Base-by-base conservation (phyloP, 1,140 invertebrate species). In the Formica exsecta region DNA sequence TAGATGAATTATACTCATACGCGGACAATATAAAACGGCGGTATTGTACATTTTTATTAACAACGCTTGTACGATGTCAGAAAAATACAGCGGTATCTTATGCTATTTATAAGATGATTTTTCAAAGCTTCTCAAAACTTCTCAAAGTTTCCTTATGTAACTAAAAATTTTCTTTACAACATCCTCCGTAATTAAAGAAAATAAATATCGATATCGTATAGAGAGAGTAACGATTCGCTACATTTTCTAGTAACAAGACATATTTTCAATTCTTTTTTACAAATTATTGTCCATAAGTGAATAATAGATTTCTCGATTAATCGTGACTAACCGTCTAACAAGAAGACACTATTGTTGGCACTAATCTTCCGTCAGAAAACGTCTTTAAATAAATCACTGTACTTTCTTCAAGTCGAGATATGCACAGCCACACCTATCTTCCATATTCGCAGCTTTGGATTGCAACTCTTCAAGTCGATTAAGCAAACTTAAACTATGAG, bases 311-410 rank as follows among this genome's bases (percentile, higher is more conserved):
- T 32, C 3, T n/a, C 32, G 13, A 79, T 36, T 25, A 54, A 11
- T 16, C 19, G 29, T 38, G 13, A 2, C 25, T 59, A 44, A 41
- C 5, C 16, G n/a, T 5, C 16, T 48, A 9, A 38, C 7, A 25
- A 62, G 8, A 61, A 44, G 64, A 83, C 25, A 61, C 79, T 51
- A 61, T 6, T 83, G 11, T 70, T 80, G 77, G 77, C 64, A 80
- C 51, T 38, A 29, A 73, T 36, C 25, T 19, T 61, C 54, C 44
- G 0, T 81, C 19, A 3, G 1, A 41, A 4, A 65, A 1, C 25
- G 19, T 80, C 13, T 16, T 79, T 54, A 25, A 54, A 57, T 6
- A 71, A 70, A 29, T 71, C 38, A 79, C 38, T 19, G 6, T 3
- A 29, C 1, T 16, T 8, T 76, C 32, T 29, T 76, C 48, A 9